Conservation (phyloP, 2,113 vertebrate species). For the Zootoca vivipara region DNA sequence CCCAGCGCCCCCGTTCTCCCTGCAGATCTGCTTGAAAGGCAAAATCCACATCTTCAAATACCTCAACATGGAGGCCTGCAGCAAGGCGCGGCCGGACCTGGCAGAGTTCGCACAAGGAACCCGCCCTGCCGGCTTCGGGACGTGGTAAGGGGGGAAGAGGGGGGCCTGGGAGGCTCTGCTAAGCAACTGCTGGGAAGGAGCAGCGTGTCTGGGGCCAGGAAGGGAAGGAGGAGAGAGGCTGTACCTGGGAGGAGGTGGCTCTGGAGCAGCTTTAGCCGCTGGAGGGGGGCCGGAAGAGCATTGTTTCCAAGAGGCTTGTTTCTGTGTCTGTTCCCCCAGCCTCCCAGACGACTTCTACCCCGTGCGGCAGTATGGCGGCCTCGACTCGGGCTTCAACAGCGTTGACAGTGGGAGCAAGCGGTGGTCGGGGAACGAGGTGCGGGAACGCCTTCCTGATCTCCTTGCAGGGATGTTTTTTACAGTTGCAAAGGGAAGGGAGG, state of each 20-base stretch:
- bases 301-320: rapidly evolving
- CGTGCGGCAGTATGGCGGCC: conserved; percentile 80
- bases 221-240: neutral
- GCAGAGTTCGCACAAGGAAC: conserved; percentile 79
- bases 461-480: neutral
- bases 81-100: conserved; percentile 71
- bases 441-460: rapidly evolving
- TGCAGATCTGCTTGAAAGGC: conserved; percentile 88
- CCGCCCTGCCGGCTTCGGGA: conserved; percentile 81
- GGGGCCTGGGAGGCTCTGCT: neutral
- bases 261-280: neutral
- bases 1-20: rapidly evolving
- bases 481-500: rapidly evolving
- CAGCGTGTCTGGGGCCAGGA: too few species aligned
- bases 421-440: conserved; percentile 92
- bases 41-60: conserved; percentile 93
- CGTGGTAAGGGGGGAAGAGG: conserved; percentile 76
- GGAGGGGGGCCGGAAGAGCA: rapidly evolving
- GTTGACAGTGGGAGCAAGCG: conserved; percentile 93
- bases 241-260: too few species aligned
- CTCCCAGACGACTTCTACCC: conserved; percentile 85
- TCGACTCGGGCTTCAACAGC: conserved; percentile 92
- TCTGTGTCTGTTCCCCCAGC: conserved; percentile 61
- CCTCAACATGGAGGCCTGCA: conserved; percentile 85
- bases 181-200: too few species aligned